Evolutionary conservation across 2,113 vertebrate genomes (phyloP).

Genomic region (Bos javanicus): DNA sequence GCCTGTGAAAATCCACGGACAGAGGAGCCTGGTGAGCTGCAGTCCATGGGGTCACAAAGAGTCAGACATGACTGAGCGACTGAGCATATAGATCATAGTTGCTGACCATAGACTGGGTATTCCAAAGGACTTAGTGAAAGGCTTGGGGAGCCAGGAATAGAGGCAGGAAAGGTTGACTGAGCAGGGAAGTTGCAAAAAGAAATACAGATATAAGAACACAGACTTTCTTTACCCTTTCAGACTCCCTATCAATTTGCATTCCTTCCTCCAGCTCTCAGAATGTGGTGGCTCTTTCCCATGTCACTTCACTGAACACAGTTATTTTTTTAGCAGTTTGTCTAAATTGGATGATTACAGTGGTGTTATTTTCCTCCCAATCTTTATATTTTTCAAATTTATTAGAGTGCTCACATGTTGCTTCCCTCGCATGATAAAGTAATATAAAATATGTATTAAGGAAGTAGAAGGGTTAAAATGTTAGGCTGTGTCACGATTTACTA

Average conservation of each 20-base stretch:
- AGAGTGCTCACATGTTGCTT: neutral
- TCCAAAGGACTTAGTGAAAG: neutral
- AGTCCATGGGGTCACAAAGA: neutral
- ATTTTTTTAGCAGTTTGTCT: neutral
- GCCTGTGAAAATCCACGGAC: neutral
- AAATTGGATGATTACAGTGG: neutral
- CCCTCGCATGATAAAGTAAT: neutral
- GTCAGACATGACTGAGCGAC: neutral
- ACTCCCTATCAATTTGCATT: neutral
- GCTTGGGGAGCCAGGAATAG: neutral
- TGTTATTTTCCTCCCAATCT: neutral
- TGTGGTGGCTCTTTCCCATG: neutral
- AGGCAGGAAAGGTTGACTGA: neutral
- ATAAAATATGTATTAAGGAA: neutral
- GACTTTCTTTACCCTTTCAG: neutral
- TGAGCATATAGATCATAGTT: neutral
- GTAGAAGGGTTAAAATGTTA: neutral
- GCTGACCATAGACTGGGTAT: neutral
- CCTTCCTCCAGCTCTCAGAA: neutral
- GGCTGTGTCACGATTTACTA: neutral
- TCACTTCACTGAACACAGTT: neutral
- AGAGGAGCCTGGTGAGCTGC: neutral
- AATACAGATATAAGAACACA: neutral
- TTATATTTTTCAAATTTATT: neutral
- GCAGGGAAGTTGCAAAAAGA: neutral